phyloP scores from a whole-genome alignment of 2,888 invertebrate genomes.

The Auanema sp. region DNA sequence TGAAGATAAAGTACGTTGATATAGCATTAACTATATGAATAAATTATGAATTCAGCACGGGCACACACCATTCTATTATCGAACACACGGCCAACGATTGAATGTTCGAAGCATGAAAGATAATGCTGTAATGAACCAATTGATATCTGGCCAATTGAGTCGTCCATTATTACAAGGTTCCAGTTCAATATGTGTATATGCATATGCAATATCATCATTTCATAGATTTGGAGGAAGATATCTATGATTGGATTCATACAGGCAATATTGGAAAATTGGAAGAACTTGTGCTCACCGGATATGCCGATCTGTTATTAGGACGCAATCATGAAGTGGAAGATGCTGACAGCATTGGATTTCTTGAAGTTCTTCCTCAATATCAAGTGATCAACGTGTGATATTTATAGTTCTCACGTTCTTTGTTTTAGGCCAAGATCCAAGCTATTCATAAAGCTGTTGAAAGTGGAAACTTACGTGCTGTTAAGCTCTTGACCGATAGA shows the following conservation, averaged over 20 bases:
- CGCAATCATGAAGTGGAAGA: constrained; percentile 67
- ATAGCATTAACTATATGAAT: background rate
- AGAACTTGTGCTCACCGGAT: constrained; percentile 82
- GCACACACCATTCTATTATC: constrained; percentile 80
- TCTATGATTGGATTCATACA: constrained; percentile 66
- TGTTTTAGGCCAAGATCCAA: constrained; percentile 64
- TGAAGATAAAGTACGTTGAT: constrained; percentile 56
- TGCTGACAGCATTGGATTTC: constrained; percentile 73
- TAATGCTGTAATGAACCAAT: constrained; percentile 58
- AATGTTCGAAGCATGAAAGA: constrained; percentile 68
- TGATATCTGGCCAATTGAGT: constrained; percentile 62
- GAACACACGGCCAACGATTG: constrained; percentile 75
- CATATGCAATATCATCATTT: background rate
- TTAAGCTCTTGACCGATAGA: constrained; percentile 66
- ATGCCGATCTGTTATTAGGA: constrained; percentile 78
- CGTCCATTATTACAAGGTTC: constrained; percentile 61
- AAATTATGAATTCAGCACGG: constrained; percentile 71
- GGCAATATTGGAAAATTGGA: constrained; percentile 89
- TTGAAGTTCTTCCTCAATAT: constrained; percentile 82
- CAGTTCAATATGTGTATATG: background rate
- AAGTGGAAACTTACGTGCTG: constrained; percentile 67
- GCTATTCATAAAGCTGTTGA: constrained; percentile 65
- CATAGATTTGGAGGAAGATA: constrained; percentile 65
- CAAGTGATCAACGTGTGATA: constrained; percentile 69
- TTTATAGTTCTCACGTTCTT: background rate